A percentile compares a stretch with the other conserved stretches of the same genome.
Conservation (phyloP, 2,888 invertebrate species). For the Rhamnusium bicolor region DNA sequence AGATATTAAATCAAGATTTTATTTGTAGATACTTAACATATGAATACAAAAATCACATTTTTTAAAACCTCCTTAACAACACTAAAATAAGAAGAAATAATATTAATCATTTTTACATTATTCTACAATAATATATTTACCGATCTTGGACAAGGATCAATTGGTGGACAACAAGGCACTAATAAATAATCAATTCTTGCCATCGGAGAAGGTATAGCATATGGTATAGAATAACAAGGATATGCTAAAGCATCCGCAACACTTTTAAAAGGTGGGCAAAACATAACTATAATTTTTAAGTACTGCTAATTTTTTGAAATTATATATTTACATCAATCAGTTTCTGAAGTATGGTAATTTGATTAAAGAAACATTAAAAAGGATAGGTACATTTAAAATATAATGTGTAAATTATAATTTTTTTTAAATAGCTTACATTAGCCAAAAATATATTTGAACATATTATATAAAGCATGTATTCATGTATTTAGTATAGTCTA, state of each 20-base stretch:
- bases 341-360: conserved; percentile 8
- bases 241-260: conserved; percentile 31
- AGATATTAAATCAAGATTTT: neutral
- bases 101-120: neutral
- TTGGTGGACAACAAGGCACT: conserved; percentile 36
- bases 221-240: conserved; percentile 41
- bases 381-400: too few species aligned
- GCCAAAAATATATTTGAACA: too few species aligned
- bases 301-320: neutral
- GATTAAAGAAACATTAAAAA: neutral
- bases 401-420: too few species aligned
- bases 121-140: neutral
- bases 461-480: too few species aligned
- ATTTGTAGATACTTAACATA: neutral
- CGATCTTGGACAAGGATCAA: conserved; percentile 33
- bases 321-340: neutral
- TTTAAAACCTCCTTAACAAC: neutral
- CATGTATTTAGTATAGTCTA: too few species aligned
- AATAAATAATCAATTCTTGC: conserved; percentile 32
- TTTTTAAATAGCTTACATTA: too few species aligned
- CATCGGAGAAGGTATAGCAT: conserved; percentile 31
- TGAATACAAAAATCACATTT: neutral
- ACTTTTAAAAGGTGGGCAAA: conserved; percentile 10
- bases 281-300: conserved; percentile 1
- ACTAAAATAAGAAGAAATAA: neutral